A percentile compares a stretch with the other conserved stretches of the same genome.
phyloP scores from a whole-genome alignment of 2,797 vertebrate species.

The Antrozous pallidus region DNA sequence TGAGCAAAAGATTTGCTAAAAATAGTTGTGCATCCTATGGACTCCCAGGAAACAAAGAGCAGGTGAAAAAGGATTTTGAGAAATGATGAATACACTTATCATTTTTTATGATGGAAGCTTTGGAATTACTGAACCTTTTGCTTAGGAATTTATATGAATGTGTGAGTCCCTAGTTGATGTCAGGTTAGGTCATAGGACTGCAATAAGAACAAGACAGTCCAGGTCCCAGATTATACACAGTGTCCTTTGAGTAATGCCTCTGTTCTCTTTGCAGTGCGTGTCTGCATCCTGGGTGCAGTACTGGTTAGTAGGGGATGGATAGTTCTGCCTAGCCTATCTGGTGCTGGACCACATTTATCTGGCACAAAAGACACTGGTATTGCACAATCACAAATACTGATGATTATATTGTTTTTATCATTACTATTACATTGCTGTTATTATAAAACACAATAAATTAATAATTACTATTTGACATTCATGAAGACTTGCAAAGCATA shows the following conservation, averaged over 20 bases:
- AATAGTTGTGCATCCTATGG: background rate
- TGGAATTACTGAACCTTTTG: background rate
- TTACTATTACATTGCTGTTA: constrained; percentile 26
- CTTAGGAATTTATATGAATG: background rate
- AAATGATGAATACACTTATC: background rate
- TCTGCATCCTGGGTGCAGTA: rapidly evolving
- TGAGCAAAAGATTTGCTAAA: background rate
- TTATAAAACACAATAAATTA: constrained; percentile 45
- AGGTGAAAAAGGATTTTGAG: background rate
- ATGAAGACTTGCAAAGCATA: constrained; percentile 26
- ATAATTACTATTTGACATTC: constrained; percentile 40
- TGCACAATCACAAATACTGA: background rate
- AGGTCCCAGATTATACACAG: background rate
- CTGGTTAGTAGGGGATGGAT: background rate
- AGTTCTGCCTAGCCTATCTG: background rate
- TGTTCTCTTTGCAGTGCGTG: background rate
- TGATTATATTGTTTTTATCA: background rate
- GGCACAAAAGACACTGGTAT: background rate
- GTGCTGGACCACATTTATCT: background rate
- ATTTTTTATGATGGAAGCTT: background rate
- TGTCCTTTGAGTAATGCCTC: background rate
- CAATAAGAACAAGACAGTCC: background rate
- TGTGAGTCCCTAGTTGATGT: background rate
- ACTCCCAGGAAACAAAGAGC: background rate
- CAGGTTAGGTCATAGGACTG: background rate